Percentiles rank a stretch among this genome's conserved stretches.
Evolutionary conservation across 2,888 invertebrate genomes (phyloP).

Genomic region (Campoletis raptor): DNA sequence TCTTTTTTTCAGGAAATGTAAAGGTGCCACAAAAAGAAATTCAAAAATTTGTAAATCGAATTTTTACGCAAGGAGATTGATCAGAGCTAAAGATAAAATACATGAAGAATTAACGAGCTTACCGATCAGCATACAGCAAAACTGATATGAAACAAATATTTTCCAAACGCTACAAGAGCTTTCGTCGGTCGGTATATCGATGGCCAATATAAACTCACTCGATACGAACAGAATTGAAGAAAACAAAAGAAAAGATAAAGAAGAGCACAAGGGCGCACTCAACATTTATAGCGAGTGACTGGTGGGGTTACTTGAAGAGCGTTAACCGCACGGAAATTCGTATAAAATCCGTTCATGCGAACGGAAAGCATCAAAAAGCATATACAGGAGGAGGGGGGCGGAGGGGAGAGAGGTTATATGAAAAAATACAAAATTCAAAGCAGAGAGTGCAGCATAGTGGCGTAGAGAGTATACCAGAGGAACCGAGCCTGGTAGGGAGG

Average conservation of each 20-base stretch:
- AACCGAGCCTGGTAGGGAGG: constrained; percentile 61
- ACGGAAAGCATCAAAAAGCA: constrained; percentile 23
- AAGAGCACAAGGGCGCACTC: constrained; percentile 33
- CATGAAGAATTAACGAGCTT: not conserved
- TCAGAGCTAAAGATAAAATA: not conserved
- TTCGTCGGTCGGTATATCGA: not conserved
- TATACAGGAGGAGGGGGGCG: not conserved
- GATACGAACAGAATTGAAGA: not conserved
- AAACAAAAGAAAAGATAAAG: constrained; percentile 13
- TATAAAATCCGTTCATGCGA: constrained; percentile 48
- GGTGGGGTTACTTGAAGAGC: constrained; percentile 9
- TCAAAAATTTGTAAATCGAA: not conserved
- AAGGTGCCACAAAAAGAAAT: not conserved
- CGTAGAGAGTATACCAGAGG: constrained; percentile 42
- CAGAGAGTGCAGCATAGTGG: constrained; percentile 25
- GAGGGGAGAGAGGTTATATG: not conserved
- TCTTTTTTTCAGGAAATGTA: not conserved
- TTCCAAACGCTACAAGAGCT: not conserved
- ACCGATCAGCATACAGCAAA: not conserved
- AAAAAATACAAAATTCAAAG: constrained; percentile 27
- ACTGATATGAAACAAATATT: not conserved
- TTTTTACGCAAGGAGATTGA: not conserved
- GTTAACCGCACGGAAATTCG: constrained; percentile 52
- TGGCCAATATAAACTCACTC: not conserved
- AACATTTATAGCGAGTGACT: constrained; percentile 18